Base-by-base conservation (phyloP, 2,888 invertebrate species). In the Limenitis camilla region DNA sequence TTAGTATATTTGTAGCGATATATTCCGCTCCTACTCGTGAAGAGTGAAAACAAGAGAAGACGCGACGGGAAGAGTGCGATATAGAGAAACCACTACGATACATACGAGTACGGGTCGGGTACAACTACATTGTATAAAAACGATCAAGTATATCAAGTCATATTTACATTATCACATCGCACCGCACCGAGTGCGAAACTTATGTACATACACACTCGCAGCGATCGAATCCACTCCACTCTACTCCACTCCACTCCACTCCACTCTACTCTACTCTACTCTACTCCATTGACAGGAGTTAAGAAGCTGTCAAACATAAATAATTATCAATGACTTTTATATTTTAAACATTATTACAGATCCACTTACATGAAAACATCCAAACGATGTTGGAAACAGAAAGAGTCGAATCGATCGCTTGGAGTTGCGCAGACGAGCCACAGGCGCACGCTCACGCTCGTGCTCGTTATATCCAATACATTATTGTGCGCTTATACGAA, bases 101-200 rank as follows among this genome's bases (percentile, higher is more conserved):
- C 31, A 39, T 49, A 59, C 49, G 52, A 19, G 19, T 19, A 19
- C 1, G 19, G 19, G 19, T 19, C 19, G 19, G 19, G 19, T 19
- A 19, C 19, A 19, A 19, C 19, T 71, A 72, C 68, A 61, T 73
- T 66, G 79, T 80, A 81, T 76, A 76, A 81, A 81, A 82, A 78
- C 74, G 19, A 74, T 72, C 66, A 69, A 71, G 68, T 40, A 66
- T 65, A 66, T 68, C 72, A 58, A 69, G 64, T 64, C 66, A 55
- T 82, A 82, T 82, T 71, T 82, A 82, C 82, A 82, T 68, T 75
- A 80, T 78, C 76, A 78, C 81, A 77, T 72, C 69, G 69, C 72
- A 74, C 63, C 70, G 19, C 39, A 69, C 65, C 63, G 70, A 65
- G 55, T 66, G 64, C 64, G 58, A 64, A 19, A 62, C 65, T 63